These are phyloP conservation scores for Dioctria rufipes DNA, from an alignment of 2,888 invertebrate species.

Conservation along the genomic window DNA sequence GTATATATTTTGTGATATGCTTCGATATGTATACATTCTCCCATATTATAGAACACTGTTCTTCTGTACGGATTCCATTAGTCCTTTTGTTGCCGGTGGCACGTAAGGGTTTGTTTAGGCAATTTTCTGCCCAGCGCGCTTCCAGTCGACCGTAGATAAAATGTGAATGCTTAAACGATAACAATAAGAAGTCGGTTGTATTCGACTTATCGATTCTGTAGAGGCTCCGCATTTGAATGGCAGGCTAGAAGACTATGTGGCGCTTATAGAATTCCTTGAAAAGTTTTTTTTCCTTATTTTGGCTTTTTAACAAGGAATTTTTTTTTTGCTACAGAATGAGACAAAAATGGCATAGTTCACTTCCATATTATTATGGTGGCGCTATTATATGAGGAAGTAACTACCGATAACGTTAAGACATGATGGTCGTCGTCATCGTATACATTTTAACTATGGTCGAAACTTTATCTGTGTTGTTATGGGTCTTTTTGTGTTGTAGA, in stretches of 20 bases:
- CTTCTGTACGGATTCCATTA: constrained; percentile 6
- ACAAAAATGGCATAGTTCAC: constrained; percentile 26
- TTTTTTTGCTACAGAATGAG: neutral
- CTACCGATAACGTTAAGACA: constrained; percentile 19
- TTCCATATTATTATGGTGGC: neutral
- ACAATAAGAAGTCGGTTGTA: constrained; percentile 33
- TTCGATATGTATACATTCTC: constrained; percentile 10
- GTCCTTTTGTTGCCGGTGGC: constrained; percentile 35
- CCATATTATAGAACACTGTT: constrained; percentile 1
- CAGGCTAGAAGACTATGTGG: constrained; percentile 40
- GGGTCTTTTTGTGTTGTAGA: neutral
- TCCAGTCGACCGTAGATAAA: constrained; percentile 47
- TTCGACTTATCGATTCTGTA: constrained; percentile 17
- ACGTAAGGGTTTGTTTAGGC: constrained; percentile 43
- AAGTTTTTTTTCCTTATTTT: neutral
- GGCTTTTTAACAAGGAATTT: constrained; percentile 8
- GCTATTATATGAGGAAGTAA: neutral
- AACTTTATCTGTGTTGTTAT: constrained; percentile 42
- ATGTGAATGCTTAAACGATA: constrained; percentile 32
- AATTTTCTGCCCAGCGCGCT: constrained; percentile 47
- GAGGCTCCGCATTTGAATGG: neutral
- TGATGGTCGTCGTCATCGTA: constrained; percentile 15
- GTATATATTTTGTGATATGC: neutral
- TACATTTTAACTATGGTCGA: constrained; percentile 43
- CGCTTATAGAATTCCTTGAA: constrained; percentile 43